These are phyloP conservation scores for Octomys mimax DNA, from an alignment of 2,797 vertebrate species.

Conservation along the genomic window DNA sequence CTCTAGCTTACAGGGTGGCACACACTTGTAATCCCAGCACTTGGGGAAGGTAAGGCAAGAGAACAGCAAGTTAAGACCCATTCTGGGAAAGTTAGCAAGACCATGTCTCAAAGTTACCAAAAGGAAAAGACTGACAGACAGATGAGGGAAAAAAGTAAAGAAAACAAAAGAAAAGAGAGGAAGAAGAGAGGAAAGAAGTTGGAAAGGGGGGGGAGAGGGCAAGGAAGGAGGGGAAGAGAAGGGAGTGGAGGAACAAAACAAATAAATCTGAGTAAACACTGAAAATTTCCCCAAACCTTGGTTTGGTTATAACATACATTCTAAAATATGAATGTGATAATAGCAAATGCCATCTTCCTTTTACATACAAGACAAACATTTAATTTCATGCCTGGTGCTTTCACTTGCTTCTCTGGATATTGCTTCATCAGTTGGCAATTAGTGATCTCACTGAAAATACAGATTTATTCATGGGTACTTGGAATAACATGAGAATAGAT, in stretches of 20 bases:
- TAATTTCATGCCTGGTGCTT: constrained; percentile 48
- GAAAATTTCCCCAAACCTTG: not conserved
- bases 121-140: not conserved
- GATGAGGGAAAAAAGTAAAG: no score
- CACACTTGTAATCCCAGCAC: not conserved
- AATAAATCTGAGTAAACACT: not conserved
- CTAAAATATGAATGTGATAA: not conserved
- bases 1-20: not conserved
- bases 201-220: not conserved
- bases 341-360: not conserved
- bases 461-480: not conserved
- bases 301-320: not conserved
- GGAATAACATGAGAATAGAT: not conserved
- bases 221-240: not conserved
- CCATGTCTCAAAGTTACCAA: not conserved
- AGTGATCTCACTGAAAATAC: constrained; percentile 31
- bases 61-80: not conserved
- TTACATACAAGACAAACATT: not conserved
- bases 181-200: not conserved
- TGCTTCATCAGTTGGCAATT: not conserved
- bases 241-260: not conserved
- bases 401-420: not conserved
- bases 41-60: not conserved
- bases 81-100: not conserved
- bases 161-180: not conserved